Conservation (phyloP, 2,113 vertebrate species). For the Macroglossus sobrinus region DNA sequence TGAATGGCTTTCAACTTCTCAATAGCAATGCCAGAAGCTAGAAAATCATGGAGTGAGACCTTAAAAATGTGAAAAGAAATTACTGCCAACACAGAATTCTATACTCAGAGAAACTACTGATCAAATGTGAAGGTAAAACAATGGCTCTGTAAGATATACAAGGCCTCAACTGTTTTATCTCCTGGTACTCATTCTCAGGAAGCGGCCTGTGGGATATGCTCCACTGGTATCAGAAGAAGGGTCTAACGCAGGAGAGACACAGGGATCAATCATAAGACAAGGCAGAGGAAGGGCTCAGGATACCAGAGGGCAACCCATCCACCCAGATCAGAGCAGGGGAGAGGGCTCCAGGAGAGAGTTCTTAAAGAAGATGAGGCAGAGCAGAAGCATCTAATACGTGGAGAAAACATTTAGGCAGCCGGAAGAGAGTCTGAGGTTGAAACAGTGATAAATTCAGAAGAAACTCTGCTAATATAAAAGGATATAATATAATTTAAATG, state of each 20-base stretch:
- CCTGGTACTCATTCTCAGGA: not conserved
- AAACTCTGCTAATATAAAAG: slow-evolving; percentile 47
- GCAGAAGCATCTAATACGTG: not conserved
- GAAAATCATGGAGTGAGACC: not conserved
- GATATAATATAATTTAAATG: slow-evolving; percentile 58
- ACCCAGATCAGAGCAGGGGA: not conserved
- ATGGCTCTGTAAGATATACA: not conserved
- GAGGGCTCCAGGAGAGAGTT: not conserved
- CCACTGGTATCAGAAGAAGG: not conserved
- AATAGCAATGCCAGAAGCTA: not conserved
- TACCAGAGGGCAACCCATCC: not conserved
- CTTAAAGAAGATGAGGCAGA: not conserved
- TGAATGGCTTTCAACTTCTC: not conserved
- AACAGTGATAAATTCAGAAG: slow-evolving; percentile 33
- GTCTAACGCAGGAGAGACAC: not conserved
- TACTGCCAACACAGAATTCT: not conserved
- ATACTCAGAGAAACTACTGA: not conserved
- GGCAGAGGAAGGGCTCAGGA: too few species aligned
- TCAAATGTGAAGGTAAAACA: not conserved
- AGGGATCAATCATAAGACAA: not conserved
- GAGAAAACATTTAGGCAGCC: not conserved
- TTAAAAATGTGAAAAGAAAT: not conserved
- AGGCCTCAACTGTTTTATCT: not conserved
- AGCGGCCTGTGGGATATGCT: rapidly evolving
- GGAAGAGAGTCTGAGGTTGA: not conserved